phyloP scores from a whole-genome alignment of 2,113 vertebrate genomes.

The Phaethon lepturus region DNA sequence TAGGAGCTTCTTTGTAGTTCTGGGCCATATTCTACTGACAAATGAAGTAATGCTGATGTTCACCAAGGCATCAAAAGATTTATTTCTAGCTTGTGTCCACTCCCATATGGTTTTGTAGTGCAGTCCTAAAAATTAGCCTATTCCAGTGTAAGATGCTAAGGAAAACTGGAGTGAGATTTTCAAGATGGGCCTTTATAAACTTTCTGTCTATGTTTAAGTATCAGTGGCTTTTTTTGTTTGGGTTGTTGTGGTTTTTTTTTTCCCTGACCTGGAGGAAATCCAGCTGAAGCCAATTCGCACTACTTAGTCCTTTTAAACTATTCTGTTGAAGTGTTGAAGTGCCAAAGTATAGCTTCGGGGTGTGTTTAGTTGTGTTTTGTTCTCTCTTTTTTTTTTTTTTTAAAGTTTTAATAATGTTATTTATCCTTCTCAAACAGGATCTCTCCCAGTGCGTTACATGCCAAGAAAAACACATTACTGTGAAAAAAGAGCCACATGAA shows the following conservation, averaged over 20 bases:
- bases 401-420: not conserved
- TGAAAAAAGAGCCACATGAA: conserved; percentile 95
- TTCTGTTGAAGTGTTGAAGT: not conserved
- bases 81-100: not conserved
- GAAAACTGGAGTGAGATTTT: not conserved
- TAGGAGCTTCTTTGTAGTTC: not conserved
- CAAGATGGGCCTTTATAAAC: not conserved
- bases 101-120: not conserved
- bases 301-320: not conserved
- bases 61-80: not conserved
- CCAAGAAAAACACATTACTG: conserved; percentile 96
- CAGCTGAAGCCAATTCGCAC: not conserved
- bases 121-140: not conserved
- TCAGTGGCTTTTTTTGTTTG: not conserved
- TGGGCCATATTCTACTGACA: not conserved
- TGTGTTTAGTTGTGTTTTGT: not conserved
- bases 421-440: conserved; percentile 79
- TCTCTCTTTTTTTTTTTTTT: not conserved
- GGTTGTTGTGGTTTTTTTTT: not conserved
- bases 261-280: not conserved
- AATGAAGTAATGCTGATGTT: not conserved
- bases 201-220: not conserved
- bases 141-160: not conserved
- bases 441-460: conserved; percentile 94
- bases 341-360: not conserved